Evolutionary conservation across 92 coral and sea anemone species (phyloP), one percentile per base, ranked within the genome.

Genomic region (Epizoanthus fatuus): DNA sequence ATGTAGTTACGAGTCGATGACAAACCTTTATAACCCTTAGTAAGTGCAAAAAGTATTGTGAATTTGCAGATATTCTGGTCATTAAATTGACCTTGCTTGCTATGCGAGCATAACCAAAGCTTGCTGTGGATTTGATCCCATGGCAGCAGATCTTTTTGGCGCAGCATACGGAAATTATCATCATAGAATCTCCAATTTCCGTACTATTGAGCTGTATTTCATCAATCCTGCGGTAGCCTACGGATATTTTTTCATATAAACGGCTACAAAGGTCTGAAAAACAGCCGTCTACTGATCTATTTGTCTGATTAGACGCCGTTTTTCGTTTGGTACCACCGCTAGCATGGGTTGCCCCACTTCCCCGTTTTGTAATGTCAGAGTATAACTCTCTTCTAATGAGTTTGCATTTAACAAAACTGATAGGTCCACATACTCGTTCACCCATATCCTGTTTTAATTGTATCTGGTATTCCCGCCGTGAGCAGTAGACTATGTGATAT

Each of bases 151-250:
- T 72, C 60, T 7, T 63, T 53, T 25, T 87, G 54, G n/a, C 76
- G 63, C 51, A 88, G 29, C 74, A 71, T 63, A 13, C 90, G 74
- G 15, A 89, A 85, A 74, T 72, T 85, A 37, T 85, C 78, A 38
- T 90, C 91, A 53, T 81, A 86, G 70, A 80, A 86, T 72, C 76
- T 65, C 91, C 4, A 90, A 65, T 65, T 90, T 85, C 44, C 88
- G 67, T 2, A 86, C 70, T 40, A n/a, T 86, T 15, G 69, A 66
- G 17, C 93, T 85, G 75, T 79, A 79, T 51, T 89, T 84, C 93
- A 89, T 89, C 37, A 29, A 29, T 6, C 38, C 69, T 9, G 69
- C 42, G 29, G 69, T 63, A 19, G 88, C 72, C 5, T 16, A 11
- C 7, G 68, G 63, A 37, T 49, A 49, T 49, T 49, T 81, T 45